phyloP scores from a whole-genome alignment of 2,797 vertebrate species.

The Poliocrania exsul region DNA sequence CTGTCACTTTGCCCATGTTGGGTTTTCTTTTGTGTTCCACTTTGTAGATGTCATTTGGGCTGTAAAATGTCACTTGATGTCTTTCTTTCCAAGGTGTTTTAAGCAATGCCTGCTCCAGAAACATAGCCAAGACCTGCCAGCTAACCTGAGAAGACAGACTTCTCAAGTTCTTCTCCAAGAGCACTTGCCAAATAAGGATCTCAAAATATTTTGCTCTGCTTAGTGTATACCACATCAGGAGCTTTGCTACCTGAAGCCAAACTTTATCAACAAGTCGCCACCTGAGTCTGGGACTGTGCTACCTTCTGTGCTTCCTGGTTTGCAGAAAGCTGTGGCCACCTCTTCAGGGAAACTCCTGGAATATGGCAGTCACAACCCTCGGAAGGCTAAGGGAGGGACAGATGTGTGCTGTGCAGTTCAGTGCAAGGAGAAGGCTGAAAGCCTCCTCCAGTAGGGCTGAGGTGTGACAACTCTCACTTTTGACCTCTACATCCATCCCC shows the following conservation, averaged over 20 bases:
- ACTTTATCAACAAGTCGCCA: background rate
- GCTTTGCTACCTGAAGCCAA: background rate
- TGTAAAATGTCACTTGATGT: background rate
- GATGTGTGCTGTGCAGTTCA: background rate
- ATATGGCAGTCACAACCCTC: background rate
- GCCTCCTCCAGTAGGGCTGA: background rate
- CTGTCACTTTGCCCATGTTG: background rate
- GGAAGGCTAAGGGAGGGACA: background rate
- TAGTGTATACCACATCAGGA: background rate
- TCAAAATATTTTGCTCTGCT: background rate
- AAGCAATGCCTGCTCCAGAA: background rate
- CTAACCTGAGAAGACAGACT: background rate
- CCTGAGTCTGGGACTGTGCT: background rate
- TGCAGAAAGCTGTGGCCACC: background rate
- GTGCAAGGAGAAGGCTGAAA: background rate
- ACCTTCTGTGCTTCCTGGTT: background rate
- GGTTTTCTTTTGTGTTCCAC: background rate
- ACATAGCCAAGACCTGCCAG: background rate
- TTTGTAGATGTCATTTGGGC: constrained; percentile 9
- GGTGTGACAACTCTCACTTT: background rate
- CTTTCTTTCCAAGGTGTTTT: background rate
- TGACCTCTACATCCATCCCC: background rate
- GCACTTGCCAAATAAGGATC: background rate
- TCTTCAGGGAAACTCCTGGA: background rate
- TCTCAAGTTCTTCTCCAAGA: background rate